Percentiles rank a stretch among this genome's conserved stretches.
These are phyloP conservation scores for Sceloporus tristichus DNA, from an alignment of 2,113 vertebrate genomes.

Conservation along the genomic window DNA sequence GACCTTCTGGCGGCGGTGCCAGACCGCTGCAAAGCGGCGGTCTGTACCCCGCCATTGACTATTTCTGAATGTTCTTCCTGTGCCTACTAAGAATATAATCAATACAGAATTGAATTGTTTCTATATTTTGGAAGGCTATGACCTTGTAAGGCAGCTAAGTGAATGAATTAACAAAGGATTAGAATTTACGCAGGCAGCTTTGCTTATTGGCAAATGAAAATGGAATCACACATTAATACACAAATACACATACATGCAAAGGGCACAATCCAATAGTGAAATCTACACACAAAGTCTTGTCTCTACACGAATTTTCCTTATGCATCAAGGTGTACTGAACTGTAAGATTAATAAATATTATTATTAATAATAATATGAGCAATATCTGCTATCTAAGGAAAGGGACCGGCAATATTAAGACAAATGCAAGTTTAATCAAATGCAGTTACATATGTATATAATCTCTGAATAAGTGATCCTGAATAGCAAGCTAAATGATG, in stretches of 20 bases:
- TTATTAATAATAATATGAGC: too few relatives aligned
- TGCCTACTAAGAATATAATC: not conserved
- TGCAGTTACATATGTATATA: constrained; percentile 53
- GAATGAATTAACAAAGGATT: not conserved
- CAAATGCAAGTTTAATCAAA: constrained; percentile 58
- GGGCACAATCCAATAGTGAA: not conserved
- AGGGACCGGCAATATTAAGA: constrained; percentile 6
- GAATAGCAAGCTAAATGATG: constrained; percentile 65
- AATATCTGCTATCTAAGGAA: constrained; percentile 14
- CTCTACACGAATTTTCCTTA: not conserved
- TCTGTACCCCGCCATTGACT: too few relatives aligned
- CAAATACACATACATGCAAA: not conserved
- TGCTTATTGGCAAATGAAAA: not conserved
- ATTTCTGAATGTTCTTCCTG: too few relatives aligned
- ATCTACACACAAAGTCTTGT: too few relatives aligned
- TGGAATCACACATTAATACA: not conserved
- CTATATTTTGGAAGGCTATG: not conserved
- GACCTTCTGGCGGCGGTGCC: too few relatives aligned
- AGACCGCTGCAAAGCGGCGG: too few relatives aligned
- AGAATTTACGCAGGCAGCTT: not conserved
- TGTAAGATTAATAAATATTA: too few relatives aligned
- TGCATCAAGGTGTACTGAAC: not conserved
- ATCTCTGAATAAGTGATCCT: constrained; percentile 57
- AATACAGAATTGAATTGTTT: not conserved
- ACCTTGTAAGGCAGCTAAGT: not conserved